Evolutionary conservation across 1,140 invertebrate genomes (phyloP), one percentile per base, ranked within the genome.

Genomic region (Papilio glaucus): DNA sequence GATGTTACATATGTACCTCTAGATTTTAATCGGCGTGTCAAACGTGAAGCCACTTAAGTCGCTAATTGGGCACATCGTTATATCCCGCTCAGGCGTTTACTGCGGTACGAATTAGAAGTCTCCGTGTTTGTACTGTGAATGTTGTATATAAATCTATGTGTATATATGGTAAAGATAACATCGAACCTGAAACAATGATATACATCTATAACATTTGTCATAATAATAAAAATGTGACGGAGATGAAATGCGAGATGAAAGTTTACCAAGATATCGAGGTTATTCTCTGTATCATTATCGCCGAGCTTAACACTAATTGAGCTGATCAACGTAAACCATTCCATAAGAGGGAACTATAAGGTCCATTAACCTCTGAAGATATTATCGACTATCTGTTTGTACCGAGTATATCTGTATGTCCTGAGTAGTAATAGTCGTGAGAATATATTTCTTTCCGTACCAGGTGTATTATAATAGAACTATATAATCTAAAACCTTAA

Each of bases 401-500:
- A n/a, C n/a, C n/a, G 29, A 3, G 29, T 3, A 33, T 33, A 2
- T 33, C 29, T 33, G 29, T 33, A 33, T 3, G 21, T 57, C 21
- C 21, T 21, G 21, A 57, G 21, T 24, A 57, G 24, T 57, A 57
- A 57, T 57, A 57, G 49, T 24, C 49, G 49, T 57, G 49, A 24
- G 49, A 57, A 57, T 57, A 24, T 24, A 9, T 12, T 57, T 57
- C 24, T 53, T 57, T 57, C 49, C 21, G 18, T 57, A 24, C 21
- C 49, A 57, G 21, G 49, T 57, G 21, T 57, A 57, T 57, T 57
- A 57, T 57, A 57, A 57, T 57, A 57, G 21, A 9, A 57, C 24
- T 57, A 57, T 21, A 57, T 57, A 57, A 57, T 26, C 10, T 57
- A 21, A 57, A 57, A 57, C 49, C 49, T 57, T 57, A 57, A 57